Evolutionary conservation across 2,888 invertebrate species (phyloP).

Genomic region (Drymonia ruficornis): DNA sequence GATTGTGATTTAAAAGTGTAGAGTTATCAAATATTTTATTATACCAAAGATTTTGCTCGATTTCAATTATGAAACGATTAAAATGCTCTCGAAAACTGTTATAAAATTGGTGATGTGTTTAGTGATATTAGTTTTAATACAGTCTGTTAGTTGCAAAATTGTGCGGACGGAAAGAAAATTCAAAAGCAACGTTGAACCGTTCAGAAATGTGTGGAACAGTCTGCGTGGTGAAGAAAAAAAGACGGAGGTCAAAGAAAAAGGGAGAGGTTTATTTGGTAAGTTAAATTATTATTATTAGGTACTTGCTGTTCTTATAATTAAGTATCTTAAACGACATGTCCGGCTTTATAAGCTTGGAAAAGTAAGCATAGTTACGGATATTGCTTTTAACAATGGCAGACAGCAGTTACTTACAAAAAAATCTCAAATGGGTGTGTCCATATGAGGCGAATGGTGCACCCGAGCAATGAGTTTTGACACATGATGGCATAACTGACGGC

Average conservation of each 20-base stretch:
- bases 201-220: constrained; percentile 21
- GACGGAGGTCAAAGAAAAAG: constrained; percentile 21
- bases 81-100: constrained; percentile 64
- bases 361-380: too few relatives aligned
- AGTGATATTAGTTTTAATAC: constrained; percentile 50
- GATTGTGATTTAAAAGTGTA: too few relatives aligned
- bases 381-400: too few relatives aligned
- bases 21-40: too few relatives aligned
- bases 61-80: constrained; percentile 67
- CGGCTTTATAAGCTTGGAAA: too few relatives aligned
- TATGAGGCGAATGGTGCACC: too few relatives aligned
- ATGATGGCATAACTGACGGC: too few relatives aligned
- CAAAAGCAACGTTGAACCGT: constrained; percentile 47
- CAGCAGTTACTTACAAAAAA: too few relatives aligned
- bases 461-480: too few relatives aligned
- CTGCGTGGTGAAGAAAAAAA: constrained; percentile 23
- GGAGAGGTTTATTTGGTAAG: constrained; percentile 42
- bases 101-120: constrained; percentile 38
- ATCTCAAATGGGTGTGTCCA: too few relatives aligned
- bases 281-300: neutral
- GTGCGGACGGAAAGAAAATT: constrained; percentile 36
- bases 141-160: constrained; percentile 46
- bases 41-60: constrained; percentile 52
- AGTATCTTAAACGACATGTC: too few relatives aligned
- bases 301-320: too few relatives aligned